These are phyloP conservation scores for Bufo gargarizans DNA, from an alignment of 2,113 vertebrate species.

Conservation along the genomic window DNA sequence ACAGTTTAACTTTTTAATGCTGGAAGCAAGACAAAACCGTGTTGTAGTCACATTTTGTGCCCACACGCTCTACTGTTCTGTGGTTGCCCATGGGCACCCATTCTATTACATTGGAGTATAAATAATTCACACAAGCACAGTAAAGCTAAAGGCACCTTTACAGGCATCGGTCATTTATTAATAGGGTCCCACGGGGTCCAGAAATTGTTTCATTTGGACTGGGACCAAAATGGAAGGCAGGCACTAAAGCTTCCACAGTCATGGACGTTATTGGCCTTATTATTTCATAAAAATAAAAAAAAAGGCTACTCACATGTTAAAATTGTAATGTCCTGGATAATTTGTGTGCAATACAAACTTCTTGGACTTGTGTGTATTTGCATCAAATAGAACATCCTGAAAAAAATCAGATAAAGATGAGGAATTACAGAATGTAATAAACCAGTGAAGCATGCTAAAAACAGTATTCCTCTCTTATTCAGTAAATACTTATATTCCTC, in stretches of 20 bases:
- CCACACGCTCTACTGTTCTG: neutral
- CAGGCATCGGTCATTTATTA: neutral
- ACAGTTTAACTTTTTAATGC: too few species aligned
- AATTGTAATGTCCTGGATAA: conserved; percentile 98
- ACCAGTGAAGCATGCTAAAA: neutral
- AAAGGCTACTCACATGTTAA: conserved; percentile 88
- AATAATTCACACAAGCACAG: neutral
- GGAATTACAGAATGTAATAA: neutral
- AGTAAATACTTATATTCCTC: neutral
- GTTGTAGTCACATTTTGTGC: neutral
- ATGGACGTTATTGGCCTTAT: neutral
- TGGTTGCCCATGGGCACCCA: neutral
- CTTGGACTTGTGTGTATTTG: conserved; percentile 95
- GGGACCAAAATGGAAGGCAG: neutral
- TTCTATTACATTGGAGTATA: neutral
- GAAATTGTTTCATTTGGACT: neutral
- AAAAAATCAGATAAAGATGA: neutral
- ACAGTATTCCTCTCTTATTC: neutral
- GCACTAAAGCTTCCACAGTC: neutral
- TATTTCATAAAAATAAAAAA: neutral
- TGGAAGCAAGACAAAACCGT: too few species aligned
- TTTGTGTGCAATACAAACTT: conserved; percentile 99
- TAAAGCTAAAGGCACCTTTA: neutral
- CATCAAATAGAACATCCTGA: conserved; percentile 97
- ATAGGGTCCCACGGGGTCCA: neutral